Evolutionary conservation across 2,888 invertebrate genomes (phyloP).

Genomic region (Brachylomia viminalis): DNA sequence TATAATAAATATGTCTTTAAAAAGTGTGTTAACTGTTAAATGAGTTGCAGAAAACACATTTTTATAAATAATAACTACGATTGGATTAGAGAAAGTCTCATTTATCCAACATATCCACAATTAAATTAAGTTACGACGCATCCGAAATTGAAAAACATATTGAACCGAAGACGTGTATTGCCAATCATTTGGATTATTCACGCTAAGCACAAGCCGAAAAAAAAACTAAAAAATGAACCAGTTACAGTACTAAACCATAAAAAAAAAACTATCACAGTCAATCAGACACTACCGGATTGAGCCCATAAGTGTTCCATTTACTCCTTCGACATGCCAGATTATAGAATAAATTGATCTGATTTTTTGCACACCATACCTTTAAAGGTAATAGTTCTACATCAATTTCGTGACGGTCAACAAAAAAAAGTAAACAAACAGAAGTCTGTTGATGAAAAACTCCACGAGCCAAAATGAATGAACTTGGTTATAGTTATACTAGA

Average conservation of each 20-base stretch:
- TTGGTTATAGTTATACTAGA: conserved; percentile 70
- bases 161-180: conserved; percentile 29
- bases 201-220: conserved; percentile 19
- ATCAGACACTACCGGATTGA: conserved; percentile 25
- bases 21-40: background rate
- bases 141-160: background rate
- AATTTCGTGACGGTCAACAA: conserved; percentile 77
- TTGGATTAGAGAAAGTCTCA: background rate
- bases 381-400: conserved; percentile 75
- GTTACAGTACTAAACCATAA: conserved; percentile 3
- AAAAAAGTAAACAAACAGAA: conserved; percentile 84
- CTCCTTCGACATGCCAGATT: conserved; percentile 42
- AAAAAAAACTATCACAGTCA: conserved; percentile 35
- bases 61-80: background rate
- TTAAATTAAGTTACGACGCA: conserved; percentile 16
- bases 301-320: conserved; percentile 54
- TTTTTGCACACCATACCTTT: conserved; percentile 69
- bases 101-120: background rate
- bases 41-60: background rate
- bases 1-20: background rate
- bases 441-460: conserved; percentile 77
- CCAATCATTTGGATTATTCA: conserved; percentile 51
- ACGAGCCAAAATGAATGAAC: conserved; percentile 73
- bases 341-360: conserved; percentile 55
- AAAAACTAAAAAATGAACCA: conserved; percentile 21